Evolutionary conservation across 1,140 invertebrate genomes (phyloP), one percentile per base, ranked within the genome.

Genomic region (Stegodyphus dumicola): DNA sequence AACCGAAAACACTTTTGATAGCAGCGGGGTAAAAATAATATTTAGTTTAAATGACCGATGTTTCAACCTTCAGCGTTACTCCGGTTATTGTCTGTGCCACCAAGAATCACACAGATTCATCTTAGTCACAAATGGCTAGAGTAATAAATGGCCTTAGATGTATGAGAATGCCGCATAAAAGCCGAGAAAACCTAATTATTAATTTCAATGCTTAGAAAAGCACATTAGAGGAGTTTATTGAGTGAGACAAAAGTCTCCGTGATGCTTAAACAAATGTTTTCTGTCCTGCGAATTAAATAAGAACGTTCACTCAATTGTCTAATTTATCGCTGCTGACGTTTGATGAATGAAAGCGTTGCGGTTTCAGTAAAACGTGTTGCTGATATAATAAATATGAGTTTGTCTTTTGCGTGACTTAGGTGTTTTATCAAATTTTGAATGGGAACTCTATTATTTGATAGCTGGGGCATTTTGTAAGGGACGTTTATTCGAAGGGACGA

Each of bases 171-270:
- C 9, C 33, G n/a, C 48, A 48, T 65, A 54, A 79, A 78, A 78
- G 64, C 65, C 76, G 49, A 67, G 52, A 53, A 79, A 79, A 70
- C 52, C 49, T 79, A 79, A 79, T 79, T 79, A 69, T 13, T 54
- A 54, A 69, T 53, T 79, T 52, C 52, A 52, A 69, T 33, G 33
- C 33, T 33, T 33, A 33, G 33, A 33, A 79, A 70, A 70, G 51
- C 17, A n/a, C 51, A 56, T 79, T 67, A 77, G 48, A 15, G 51
- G n/a, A 15, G 66, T 79, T 79, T 79, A 79, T 79, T 79, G 77
- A 79, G 66, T 70, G 51, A 77, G 76, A 65, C 76, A 65, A 77
- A 65, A 51, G 33, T 52, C 69, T 15, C 9, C 9, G 9, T 60
- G 9, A 60, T 60, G 56, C 56, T 60, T 60, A 60, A 79, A 70